Evolutionary conservation across 2,888 invertebrate genomes (phyloP), one percentile per base, ranked within the genome.

Genomic region (Metopia argyrocephala): DNA sequence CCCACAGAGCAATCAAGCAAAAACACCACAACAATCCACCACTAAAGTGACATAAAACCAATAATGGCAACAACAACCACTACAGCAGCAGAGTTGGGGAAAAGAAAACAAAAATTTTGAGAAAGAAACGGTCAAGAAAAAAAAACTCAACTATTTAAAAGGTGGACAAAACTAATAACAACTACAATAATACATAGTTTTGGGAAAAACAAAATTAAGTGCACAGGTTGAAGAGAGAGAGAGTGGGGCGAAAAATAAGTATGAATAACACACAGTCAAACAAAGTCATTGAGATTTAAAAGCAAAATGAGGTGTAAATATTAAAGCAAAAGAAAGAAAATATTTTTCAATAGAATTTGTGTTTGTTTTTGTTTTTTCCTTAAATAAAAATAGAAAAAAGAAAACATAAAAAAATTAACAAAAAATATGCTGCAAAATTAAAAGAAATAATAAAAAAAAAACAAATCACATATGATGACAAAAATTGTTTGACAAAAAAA

Each of bases 301-400:
- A 61, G 46, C n/a, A 69, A 38, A 61, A 59, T 52, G 76, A 80
- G 66, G 70, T 57, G 74, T 68, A 56, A 62, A 78, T 73, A 56
- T 68, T 82, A 81, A 82, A 76, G 4, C 31, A 82, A 84, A 86
- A 84, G 84, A 84, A 84, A 86, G 85, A 87, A 83, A 7, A 12
- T 31, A 7, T 31, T 31, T 83, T 82, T 84, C 56, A 85, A 84
- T 84, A 83, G 82, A 87, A 86, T 78, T 85, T 85, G n/a, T n/a
- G 82, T 85, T 85, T 25, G 38, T 38, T 38, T 38, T 31, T 9
- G 31, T 7, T 12, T 31, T 6, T 31, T 31, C 12, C 3, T 31
- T 31, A 84, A 83, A 80, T 82, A 84, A 85, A 64, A 5, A 52
- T 57, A 54, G 69, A 61, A 38, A 21, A 27, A 59, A 38, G 20